phyloP scores from a whole-genome alignment of 2,797 vertebrate species.

The Peromyscus nudipes region DNA sequence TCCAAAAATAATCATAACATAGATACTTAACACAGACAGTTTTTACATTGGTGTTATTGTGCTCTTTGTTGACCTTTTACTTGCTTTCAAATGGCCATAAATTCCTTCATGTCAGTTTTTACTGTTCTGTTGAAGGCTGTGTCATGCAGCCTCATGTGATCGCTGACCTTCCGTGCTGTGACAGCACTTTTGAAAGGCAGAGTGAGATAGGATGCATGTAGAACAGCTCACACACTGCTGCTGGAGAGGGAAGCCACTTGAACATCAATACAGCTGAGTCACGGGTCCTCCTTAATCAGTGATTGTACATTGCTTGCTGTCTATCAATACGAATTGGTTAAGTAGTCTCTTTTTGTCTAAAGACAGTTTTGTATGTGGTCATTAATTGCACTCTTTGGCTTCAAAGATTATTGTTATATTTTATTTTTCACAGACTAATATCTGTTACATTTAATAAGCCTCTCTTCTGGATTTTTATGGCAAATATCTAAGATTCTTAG shows the following conservation, averaged over 20 bases:
- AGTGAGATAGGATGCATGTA: neutral
- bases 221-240: neutral
- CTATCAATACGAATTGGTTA: neutral
- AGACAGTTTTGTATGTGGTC: neutral
- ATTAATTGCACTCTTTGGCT: conserved; percentile 8
- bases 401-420: neutral
- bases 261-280: neutral
- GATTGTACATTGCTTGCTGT: neutral
- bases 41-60: neutral
- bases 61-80: neutral
- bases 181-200: neutral
- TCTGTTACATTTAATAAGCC: neutral
- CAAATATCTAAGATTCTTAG: neutral
- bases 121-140: neutral
- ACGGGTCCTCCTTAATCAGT: neutral
- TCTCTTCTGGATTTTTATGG: conserved; percentile 33
- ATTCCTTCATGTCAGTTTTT: neutral
- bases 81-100: neutral
- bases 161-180: neutral
- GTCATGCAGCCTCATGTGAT: neutral
- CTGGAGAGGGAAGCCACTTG: neutral
- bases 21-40: neutral
- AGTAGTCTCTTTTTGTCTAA: neutral
- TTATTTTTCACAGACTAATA: conserved; percentile 47
- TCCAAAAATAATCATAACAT: neutral